Evolutionary conservation across 1,140 invertebrate species (phyloP).

Genomic region (Lucilia cuprina): DNA sequence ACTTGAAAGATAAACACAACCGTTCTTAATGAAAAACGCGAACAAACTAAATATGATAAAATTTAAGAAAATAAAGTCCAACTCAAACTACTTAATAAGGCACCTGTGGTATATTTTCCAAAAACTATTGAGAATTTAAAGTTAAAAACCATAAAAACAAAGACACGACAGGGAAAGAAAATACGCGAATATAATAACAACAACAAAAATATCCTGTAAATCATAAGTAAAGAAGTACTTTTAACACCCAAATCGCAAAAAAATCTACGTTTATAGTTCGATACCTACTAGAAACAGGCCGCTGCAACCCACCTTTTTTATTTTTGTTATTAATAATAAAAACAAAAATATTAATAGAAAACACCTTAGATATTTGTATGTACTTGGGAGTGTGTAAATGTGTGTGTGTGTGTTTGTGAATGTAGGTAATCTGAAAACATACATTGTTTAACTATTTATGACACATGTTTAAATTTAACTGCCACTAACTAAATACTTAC

Average conservation of each 20-base stretch:
- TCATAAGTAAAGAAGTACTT: not conserved
- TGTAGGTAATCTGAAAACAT: not conserved
- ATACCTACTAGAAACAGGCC: not conserved
- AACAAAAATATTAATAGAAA: too few species aligned
- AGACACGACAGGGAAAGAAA: not conserved
- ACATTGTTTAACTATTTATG: not conserved
- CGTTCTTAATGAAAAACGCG: not conserved
- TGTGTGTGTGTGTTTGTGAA: too few species aligned
- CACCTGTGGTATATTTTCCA: not conserved
- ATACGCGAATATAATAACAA: not conserved
- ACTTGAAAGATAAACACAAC: not conserved
- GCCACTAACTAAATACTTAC: not conserved
- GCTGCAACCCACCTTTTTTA: too few species aligned
- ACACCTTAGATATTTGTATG: too few species aligned
- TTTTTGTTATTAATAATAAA: too few species aligned
- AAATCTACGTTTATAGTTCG: not conserved
- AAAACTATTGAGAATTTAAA: not conserved
- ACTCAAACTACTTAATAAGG: not conserved
- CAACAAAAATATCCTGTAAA: conserved; percentile 5
- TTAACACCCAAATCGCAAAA: conserved; percentile 6
- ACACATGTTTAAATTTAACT: not conserved
- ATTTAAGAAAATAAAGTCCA: not conserved
- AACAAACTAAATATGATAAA: not conserved
- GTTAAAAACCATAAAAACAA: not conserved
- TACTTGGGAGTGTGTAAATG: too few species aligned